phyloP scores from a whole-genome alignment of 2,888 invertebrate genomes.

The Noctuana brunneofusca region DNA sequence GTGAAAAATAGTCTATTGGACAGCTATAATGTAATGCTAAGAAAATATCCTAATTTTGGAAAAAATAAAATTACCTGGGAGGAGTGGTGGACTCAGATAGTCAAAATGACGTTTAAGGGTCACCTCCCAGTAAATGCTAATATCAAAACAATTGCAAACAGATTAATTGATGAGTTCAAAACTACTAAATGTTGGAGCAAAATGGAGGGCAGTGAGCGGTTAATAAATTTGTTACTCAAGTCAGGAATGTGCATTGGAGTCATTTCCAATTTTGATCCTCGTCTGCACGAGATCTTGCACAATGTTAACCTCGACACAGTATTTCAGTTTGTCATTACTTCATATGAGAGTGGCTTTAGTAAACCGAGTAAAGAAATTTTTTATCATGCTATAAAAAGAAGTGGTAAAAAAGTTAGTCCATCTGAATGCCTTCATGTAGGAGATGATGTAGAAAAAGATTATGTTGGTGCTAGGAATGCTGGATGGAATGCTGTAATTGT shows the following conservation, averaged over 20 bases:
- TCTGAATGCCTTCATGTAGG: constrained; percentile 91
- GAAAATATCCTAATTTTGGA: constrained; percentile 92
- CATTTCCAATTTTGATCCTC: constrained; percentile 94
- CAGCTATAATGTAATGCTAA: constrained; percentile 85
- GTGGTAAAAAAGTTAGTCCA: constrained; percentile 71
- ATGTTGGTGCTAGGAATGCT: constrained; percentile 87
- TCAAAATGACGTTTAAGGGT: constrained; percentile 85
- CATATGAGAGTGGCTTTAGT: constrained; percentile 87
- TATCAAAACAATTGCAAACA: constrained; percentile 73
- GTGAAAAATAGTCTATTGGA: constrained; percentile 85
- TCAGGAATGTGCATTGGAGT: constrained; percentile 85
- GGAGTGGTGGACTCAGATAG: constrained; percentile 91
- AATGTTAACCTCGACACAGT: constrained; percentile 86
- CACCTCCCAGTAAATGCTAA: constrained; percentile 60
- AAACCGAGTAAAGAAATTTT: constrained; percentile 92
- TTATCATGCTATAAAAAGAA: constrained; percentile 78
- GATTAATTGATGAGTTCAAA: constrained; percentile 87
- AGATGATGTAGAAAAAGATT: constrained; percentile 89
- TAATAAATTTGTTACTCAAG: constrained; percentile 84
- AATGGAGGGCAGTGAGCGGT: constrained; percentile 84
- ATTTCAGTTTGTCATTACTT: constrained; percentile 91
- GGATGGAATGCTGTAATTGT: constrained; percentile 88
- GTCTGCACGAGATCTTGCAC: constrained; percentile 86
- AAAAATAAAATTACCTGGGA: constrained; percentile 87
- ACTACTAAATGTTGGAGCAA: constrained; percentile 88